Base-by-base conservation (phyloP, 2,797 vertebrate species). In the Spizella passerina region DNA sequence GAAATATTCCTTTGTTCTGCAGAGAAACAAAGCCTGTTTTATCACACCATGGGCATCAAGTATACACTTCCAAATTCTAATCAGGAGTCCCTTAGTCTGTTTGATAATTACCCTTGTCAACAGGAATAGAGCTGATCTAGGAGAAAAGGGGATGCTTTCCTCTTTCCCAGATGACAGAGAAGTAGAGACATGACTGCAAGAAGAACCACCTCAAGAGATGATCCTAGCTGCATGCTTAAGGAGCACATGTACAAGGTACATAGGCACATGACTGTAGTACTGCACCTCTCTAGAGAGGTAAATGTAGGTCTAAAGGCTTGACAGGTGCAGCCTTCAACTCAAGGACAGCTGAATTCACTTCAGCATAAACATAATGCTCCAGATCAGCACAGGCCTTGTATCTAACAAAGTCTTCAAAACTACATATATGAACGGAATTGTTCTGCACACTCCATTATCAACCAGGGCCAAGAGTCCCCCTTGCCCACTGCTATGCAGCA, bases 151-250 rank as follows among this genome's bases (percentile, higher is more conserved):
- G 10, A 19, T 53, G 16, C 22, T 13, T 57, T 59, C 12, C 8
- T 39, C 65, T 44, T 17, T 63, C 9, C 39, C 16, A 56, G 11
- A 26, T 3, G 1, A 70, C 1, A 44, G 0, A 0, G 7, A 49
- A n/a, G 9, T 8, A 72, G 20, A 77, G 5, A 49, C 12, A 47
- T 0, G 1, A 49, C 21, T 34, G 3, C 36, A 88, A 59, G 52
- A 13, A 30, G 6, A 57, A 39, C 3, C 24, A 72, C 4, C 32
- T 43, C 41, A 55, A 59, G 27, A 69, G 19, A 38, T 7, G 3
- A 50, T 10, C 53, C 39, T 41, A 14, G 6, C 71, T 6, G 1
- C 7, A 9, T 7, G 3, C 8, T 20, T 23, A 46, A 61, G 3
- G 26, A 71, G 26, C 59, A 71, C 29, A 32, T 6, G 16, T 39